Percentiles rank a stretch among this genome's conserved stretches.
Conservation (phyloP, 2,888 invertebrate genomes). For the Eilema griseolum region DNA sequence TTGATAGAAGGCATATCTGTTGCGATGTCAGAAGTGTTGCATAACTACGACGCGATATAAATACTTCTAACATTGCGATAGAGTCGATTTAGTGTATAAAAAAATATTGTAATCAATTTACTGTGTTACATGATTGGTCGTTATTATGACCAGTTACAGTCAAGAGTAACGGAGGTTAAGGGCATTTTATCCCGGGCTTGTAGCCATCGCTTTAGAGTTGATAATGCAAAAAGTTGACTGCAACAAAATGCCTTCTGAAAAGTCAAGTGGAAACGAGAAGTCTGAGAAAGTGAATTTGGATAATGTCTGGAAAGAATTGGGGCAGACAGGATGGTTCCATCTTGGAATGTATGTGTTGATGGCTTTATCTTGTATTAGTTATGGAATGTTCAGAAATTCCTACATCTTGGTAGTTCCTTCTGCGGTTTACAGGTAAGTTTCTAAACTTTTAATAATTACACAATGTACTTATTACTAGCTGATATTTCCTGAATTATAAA, state of each 20-base stretch:
- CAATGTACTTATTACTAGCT: not conserved
- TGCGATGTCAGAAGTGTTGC: too few species aligned
- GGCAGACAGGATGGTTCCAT: not conserved
- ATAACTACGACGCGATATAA: too few species aligned
- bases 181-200: not conserved
- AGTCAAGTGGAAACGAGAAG: not conserved
- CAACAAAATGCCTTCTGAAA: constrained; percentile 1
- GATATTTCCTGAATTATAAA: too few species aligned
- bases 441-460: not conserved
- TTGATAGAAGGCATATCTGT: too few species aligned
- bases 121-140: too few species aligned
- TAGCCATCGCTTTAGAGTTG: too few species aligned
- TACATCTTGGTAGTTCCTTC: constrained; percentile 87
- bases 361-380: too few species aligned
- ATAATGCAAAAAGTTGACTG: not conserved
- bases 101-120: too few species aligned
- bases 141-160: too few species aligned
- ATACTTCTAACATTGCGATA: too few species aligned
- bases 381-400: constrained; percentile 78
- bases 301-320: not conserved
- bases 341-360: not conserved
- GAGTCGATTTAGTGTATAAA: not conserved
- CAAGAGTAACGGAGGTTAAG: not conserved
- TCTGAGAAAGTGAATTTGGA: not conserved
- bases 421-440: constrained; percentile 83